phyloP scores from a whole-genome alignment of 2,797 vertebrate species.

The Discoglossus pictus region DNA sequence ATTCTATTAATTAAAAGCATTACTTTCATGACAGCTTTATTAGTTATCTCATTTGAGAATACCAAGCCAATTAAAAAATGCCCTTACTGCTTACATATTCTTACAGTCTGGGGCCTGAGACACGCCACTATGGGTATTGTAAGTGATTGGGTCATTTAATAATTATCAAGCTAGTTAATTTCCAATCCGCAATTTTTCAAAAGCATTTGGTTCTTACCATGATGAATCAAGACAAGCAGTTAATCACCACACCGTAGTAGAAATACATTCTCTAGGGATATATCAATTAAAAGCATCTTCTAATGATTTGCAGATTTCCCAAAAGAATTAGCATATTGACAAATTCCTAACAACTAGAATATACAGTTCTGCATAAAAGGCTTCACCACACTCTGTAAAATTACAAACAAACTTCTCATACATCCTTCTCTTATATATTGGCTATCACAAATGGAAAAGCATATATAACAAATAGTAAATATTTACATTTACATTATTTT shows the following conservation, averaged over 20 bases:
- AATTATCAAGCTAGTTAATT: slow-evolving; percentile 65
- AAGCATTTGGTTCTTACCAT: slow-evolving; percentile 60
- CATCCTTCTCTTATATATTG: too few relatives aligned
- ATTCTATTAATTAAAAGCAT: slow-evolving; percentile 37
- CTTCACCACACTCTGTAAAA: slow-evolving; percentile 30
- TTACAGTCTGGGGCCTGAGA: slow-evolving; percentile 52
- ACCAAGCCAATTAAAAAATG: slow-evolving; percentile 22
- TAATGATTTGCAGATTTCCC: slow-evolving; percentile 68
- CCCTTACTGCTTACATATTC: slow-evolving; percentile 38
- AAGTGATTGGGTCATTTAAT: slow-evolving; percentile 55
- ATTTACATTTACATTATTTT: too few relatives aligned
- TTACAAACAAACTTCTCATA: too few relatives aligned
- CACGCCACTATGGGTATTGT: slow-evolving; percentile 27
- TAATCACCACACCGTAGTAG: slow-evolving; percentile 65
- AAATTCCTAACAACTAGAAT: slow-evolving; percentile 59
- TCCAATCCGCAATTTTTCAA: slow-evolving; percentile 62
- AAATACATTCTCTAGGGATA: slow-evolving; percentile 54
- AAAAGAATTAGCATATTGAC: slow-evolving; percentile 67
- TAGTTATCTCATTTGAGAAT: slow-evolving; percentile 42
- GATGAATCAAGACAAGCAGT: slow-evolving; percentile 59
- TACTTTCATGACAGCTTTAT: slow-evolving; percentile 12
- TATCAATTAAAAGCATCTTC: slow-evolving; percentile 58
- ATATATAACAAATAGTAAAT: too few relatives aligned
- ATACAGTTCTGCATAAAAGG: slow-evolving; percentile 63
- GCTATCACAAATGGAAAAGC: too few relatives aligned